Evolutionary conservation across 2,797 vertebrate species (phyloP), one percentile per base, ranked within the genome.

Genomic region (Hapalemur alaotrensis): DNA sequence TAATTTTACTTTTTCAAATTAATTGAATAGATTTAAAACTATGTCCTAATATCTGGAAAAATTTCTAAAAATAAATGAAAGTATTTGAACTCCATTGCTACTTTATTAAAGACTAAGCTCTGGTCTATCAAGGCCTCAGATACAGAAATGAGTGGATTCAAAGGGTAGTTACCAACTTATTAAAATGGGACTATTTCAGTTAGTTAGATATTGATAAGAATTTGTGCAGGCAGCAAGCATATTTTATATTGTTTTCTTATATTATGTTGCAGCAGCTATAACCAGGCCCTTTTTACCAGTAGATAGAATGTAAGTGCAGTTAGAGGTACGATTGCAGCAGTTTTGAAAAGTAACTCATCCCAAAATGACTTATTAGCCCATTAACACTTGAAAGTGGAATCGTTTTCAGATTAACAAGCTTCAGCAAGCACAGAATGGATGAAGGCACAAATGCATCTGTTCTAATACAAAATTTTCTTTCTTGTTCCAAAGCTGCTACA

Each of bases 351-450:
- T 46, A 95, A 80, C 65, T 96, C 93, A 95, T 63, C 78, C 80
- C 2, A 0, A 96, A 95, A 96, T 95, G 92, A 97, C 90, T 96
- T 92, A 96, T 75, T 93, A 96, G 85, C 69, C 90, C 88, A 96
- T 97, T 97, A 96, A 95, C 75, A 97, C 88, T 93, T 95, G 94
- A 91, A 93, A 88, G 88, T 95, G 88, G 82, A 96, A 95, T 72
- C 11, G 32, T 91, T 97, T 96, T 92, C 82, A 97, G 84, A 96
- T 93, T 93, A 95, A 95, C 89, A 95, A 92, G 91, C 83, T 96
- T 87, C 67, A 80, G 63, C 43, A 38, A 90, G 76, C 91, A 93
- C 80, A 73, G 93, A 95, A 94, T 80, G 87, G 54, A 69, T 38
- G 1, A 89, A 91, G 41, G 32, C 73, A 83, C 41, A 95, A 86